A percentile compares a stretch with the other conserved stretches of the same genome.
Evolutionary conservation across 92 coral and sea anemone genomes (phyloP).

Genomic region (Parazoanthus atlanticus): DNA sequence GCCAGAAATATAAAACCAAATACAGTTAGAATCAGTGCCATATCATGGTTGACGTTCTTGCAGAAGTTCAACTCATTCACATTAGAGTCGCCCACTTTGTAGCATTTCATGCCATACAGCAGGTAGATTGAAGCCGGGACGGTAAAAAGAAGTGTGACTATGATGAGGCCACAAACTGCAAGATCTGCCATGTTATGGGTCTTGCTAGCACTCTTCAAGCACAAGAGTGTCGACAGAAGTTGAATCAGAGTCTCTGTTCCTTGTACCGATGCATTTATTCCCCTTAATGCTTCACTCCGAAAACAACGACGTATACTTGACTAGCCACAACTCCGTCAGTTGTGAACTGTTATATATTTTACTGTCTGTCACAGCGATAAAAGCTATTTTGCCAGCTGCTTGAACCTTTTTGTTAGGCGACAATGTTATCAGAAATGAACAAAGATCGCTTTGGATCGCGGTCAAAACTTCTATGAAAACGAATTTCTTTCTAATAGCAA

Average conservation of each 20-base stretch:
- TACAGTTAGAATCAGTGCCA: conserved; percentile 23
- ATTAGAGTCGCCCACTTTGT: not conserved
- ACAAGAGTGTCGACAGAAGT: not conserved
- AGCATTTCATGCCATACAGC: conserved; percentile 7
- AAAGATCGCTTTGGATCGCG: not conserved
- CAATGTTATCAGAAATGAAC: not conserved
- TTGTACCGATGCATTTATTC: not conserved
- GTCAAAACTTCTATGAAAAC: not conserved
- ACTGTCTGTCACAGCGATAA: conserved; percentile 21
- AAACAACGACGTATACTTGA: not conserved
- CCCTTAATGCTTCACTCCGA: not conserved
- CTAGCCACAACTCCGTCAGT: not conserved
- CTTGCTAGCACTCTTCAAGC: not conserved
- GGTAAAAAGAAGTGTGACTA: not conserved
- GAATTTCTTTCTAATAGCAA: not conserved
- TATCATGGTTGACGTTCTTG: conserved; percentile 25
- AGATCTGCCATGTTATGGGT: conserved; percentile 1
- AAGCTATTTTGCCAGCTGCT: conserved; percentile 32
- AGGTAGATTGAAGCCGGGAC: conserved; percentile 16
- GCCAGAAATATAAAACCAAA: conserved; percentile 24
- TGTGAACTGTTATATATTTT: conserved; percentile 2
- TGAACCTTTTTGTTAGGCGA: not conserved
- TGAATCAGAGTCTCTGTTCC: not conserved
- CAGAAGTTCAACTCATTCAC: not conserved
- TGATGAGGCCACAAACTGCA: conserved; percentile 24